Conservation (phyloP, 2,797 vertebrate genomes). For the Chaunax sp. region DNA sequence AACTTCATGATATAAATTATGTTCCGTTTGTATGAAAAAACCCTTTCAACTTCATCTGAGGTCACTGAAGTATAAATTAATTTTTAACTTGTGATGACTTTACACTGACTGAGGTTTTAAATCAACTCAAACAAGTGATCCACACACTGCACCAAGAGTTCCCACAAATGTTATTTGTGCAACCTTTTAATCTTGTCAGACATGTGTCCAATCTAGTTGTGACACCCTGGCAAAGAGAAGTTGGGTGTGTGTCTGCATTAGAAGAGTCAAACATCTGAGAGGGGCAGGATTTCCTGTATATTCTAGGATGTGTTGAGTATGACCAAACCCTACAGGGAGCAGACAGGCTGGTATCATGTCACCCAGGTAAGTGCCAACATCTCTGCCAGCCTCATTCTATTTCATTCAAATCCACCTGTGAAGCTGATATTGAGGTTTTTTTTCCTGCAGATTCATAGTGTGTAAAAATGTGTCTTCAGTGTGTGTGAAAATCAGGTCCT, state of each 20-base stretch:
- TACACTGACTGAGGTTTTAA: too few relatives aligned
- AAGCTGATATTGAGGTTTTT: not conserved
- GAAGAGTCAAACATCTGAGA: constrained; percentile 15
- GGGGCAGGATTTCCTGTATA: constrained; percentile 38
- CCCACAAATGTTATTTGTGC: too few relatives aligned
- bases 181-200: too few relatives aligned
- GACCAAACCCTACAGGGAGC: not conserved
- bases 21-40: not conserved
- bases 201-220: too few relatives aligned
- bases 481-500: too few relatives aligned
- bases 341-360: not conserved
- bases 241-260: not conserved
- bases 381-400: not conserved
- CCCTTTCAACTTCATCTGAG: too few relatives aligned
- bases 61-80: too few relatives aligned
- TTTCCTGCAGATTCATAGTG: not conserved
- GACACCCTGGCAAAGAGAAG: not conserved
- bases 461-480: not conserved
- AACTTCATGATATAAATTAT: not conserved
- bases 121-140: too few relatives aligned
- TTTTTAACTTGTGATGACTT: too few relatives aligned
- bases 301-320: not conserved
- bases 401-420: not conserved
- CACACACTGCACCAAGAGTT: too few relatives aligned
- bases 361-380: constrained; percentile 27